phyloP scores from a whole-genome alignment of 1,140 invertebrate genomes.

The Armadillidium nasatum region DNA sequence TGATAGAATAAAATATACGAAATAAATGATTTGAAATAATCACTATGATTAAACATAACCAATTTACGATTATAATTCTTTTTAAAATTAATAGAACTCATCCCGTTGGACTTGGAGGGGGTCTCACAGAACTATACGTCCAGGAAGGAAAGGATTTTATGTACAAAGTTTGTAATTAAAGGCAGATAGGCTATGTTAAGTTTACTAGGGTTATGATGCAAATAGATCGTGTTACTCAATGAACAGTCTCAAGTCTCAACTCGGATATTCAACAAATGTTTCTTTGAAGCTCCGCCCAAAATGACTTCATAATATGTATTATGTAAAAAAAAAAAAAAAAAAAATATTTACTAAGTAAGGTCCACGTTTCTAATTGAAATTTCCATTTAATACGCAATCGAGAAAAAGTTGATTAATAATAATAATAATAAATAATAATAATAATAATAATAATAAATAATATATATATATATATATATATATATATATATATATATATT shows the following conservation, averaged over 20 bases:
- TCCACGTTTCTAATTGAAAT: not conserved
- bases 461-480: not conserved
- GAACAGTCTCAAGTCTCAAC: constrained; percentile 10
- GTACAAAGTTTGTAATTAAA: not conserved
- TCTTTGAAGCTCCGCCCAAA: constrained; percentile 5
- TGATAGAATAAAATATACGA: constrained; percentile 12
- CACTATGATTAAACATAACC: not conserved
- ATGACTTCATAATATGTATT: not conserved
- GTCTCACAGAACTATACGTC: not conserved
- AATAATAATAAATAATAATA: not conserved
- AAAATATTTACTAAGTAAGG: not conserved
- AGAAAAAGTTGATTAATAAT: not conserved
- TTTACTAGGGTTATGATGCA: constrained; percentile 3
- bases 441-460: not conserved
- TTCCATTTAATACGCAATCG: not conserved
- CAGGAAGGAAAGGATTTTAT: not conserved
- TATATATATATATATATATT: not conserved
- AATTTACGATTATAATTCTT: constrained; percentile 5
- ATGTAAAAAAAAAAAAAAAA: not conserved
- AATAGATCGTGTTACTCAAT: constrained; percentile 10
- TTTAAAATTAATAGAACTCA: not conserved
- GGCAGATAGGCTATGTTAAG: constrained; percentile 7
- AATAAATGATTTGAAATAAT: constrained; percentile 1
- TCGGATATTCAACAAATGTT: constrained; percentile 11
- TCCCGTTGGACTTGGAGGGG: too few relatives aligned